Percentiles rank a stretch among this genome's conserved stretches.
These are phyloP conservation scores for Orycteropus afer DNA, from an alignment of 2,113 vertebrate species.

Conservation along the genomic window DNA sequence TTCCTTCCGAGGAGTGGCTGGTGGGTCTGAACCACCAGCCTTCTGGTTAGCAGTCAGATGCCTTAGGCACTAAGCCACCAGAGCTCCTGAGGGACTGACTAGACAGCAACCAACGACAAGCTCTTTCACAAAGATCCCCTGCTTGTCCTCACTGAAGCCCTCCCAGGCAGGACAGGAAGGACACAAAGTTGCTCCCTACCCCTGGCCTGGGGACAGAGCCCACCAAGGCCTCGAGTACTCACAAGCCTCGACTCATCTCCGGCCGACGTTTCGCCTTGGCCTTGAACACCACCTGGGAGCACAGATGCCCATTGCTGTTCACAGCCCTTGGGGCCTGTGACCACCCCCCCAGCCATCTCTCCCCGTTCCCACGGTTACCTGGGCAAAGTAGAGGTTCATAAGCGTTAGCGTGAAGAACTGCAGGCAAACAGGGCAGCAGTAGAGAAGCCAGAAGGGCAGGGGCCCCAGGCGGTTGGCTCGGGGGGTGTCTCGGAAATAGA, in stretches of 20 bases:
- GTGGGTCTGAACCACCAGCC: too few species aligned
- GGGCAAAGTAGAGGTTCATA: conserved; percentile 92
- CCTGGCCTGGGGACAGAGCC: neutral
- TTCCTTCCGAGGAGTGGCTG: too few species aligned
- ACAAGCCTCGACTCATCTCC: conserved; percentile 87
- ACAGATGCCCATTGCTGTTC: conserved; percentile 43
- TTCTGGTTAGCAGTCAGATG: too few species aligned
- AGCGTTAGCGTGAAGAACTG: conserved; percentile 94
- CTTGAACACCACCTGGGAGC: conserved; percentile 90
- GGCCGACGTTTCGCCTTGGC: conserved; percentile 86
- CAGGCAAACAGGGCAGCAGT: conserved; percentile 92
- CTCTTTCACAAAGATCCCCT: neutral
- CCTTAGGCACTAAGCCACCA: too few species aligned
- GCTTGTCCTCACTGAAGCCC: neutral
- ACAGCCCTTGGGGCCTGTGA: neutral
- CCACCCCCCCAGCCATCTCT: neutral
- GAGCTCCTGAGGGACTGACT: too few species aligned
- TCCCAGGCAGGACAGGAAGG: neutral
- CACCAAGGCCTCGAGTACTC: conserved; percentile 78
- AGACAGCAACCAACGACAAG: neutral
- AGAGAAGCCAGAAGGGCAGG: conserved; percentile 90
- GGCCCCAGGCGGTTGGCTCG: conserved; percentile 90
- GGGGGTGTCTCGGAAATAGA: conserved; percentile 90
- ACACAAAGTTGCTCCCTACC: neutral
- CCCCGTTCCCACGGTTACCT: conserved; percentile 83